Evolutionary conservation across 1,140 invertebrate genomes (phyloP).

Genomic region (Orchestia grillus): DNA sequence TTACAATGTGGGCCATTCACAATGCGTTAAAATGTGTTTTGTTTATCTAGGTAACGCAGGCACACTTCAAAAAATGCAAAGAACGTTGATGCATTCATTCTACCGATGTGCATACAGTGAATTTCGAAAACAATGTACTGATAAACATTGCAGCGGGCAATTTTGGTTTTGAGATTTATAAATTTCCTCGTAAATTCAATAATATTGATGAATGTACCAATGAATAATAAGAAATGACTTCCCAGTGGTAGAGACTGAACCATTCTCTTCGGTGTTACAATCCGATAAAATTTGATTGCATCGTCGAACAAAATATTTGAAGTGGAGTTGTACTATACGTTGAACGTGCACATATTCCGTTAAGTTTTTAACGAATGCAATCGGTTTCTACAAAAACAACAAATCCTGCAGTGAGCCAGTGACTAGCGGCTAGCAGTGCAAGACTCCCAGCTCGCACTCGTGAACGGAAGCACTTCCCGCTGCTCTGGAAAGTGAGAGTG

Average conservation of each 20-base stretch:
- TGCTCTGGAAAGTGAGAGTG: constrained; percentile 38
- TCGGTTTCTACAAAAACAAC: background rate
- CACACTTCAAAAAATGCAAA: background rate
- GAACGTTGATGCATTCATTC: background rate
- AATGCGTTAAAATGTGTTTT: background rate
- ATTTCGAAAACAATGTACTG: background rate
- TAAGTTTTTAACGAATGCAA: background rate
- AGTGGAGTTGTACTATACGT: background rate
- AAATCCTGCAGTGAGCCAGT: background rate
- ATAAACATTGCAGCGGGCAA: background rate
- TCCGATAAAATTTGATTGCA: background rate
- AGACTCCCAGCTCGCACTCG: background rate
- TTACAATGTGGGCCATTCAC: background rate
- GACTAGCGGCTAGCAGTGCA: background rate
- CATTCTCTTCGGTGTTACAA: background rate
- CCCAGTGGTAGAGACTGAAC: background rate
- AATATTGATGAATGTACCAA: background rate
- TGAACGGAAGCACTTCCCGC: constrained; percentile 21
- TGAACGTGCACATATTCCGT: background rate
- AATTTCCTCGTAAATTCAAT: background rate
- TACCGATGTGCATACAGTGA: background rate
- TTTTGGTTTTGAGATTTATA: background rate
- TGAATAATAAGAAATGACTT: background rate
- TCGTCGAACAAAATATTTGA: background rate
- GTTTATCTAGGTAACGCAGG: background rate